Evolutionary conservation across 2,888 invertebrate species (phyloP), one percentile per base, ranked within the genome.

Genomic region (Drosophila longiperda): DNA sequence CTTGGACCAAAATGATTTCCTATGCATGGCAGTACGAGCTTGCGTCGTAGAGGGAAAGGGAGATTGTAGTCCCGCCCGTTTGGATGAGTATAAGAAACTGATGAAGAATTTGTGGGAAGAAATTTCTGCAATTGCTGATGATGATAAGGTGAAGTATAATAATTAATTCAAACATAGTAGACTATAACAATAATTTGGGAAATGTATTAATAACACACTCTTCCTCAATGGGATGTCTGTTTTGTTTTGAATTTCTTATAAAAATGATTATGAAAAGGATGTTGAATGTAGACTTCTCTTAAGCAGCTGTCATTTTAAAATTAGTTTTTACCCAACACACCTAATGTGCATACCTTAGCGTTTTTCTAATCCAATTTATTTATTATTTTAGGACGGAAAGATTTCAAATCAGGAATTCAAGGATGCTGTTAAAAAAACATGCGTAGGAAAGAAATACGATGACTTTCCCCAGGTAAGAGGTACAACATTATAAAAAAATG

Each of bases 31-130:
- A 8, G 93, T 97, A 23, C 94, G 97, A 80, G 96, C 96, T 70
- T 97, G 97, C 75, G 95, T 97, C 55, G 95, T 97, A 65, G 97
- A 97, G 90, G 97, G 97, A 80, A 97, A 97, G 89, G 97, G 97
- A 32, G 96, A 96, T 90, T 97, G 96, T 93, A 96, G 95, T 91
- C 92, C 95, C 63, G 94, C 94, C 5, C 94, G 95, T 29, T 94
- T 97, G 69, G 95, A 96, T 90, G 96, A 96, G 92, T 96, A 97
- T 93, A 95, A 96, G 92, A 96, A 97, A 92, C 95, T 97, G 79
- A 97, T 97, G 97, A 93, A 95, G 63, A 96, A 96, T 84, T 94
- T 97, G 29, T 97, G 97, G 97, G 96, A 97, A 89, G 97, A 97
- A 94, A 96, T 97, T 81, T 95, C 97, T 0, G 96, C 97, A 89